Evolutionary conservation across 2,797 vertebrate species (phyloP).

Genomic region (Crax fasciolata): DNA sequence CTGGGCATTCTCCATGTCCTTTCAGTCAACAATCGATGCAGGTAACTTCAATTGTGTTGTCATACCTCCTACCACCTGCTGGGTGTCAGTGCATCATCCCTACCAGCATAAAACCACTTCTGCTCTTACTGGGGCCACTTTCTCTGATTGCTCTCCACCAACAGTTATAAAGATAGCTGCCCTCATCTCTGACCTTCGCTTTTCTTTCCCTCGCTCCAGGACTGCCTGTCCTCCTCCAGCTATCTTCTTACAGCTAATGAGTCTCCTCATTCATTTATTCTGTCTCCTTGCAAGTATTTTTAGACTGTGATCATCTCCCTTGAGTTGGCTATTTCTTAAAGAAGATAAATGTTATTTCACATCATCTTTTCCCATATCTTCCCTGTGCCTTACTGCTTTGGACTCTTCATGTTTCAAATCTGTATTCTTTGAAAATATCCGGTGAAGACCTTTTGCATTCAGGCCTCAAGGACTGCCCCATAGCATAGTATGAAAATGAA

Average conservation of each 20-base stretch:
- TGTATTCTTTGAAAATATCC: not conserved
- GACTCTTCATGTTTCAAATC: not conserved
- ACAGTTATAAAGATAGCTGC: not conserved
- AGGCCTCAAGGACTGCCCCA: not conserved
- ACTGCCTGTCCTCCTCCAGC: constrained; percentile 37
- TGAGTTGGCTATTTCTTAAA: constrained; percentile 45
- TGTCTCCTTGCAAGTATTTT: constrained; percentile 68
- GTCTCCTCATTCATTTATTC: constrained; percentile 52
- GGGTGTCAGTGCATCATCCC: not conserved
- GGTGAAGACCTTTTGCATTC: not conserved
- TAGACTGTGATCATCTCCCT: constrained; percentile 48
- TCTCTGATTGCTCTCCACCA: not conserved
- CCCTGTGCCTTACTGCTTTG: constrained; percentile 1
- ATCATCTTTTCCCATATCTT: constrained; percentile 5
- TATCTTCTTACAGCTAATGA: constrained; percentile 38
- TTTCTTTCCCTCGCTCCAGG: constrained; percentile 27
- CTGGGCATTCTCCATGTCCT: not conserved
- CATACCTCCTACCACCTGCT: not conserved
- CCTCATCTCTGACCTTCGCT: not conserved
- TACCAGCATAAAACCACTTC: not conserved
- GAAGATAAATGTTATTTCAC: constrained; percentile 49
- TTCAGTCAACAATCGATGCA: constrained; percentile 12
- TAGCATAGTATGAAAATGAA: not conserved
- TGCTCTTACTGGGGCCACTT: not conserved
- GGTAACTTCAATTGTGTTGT: not conserved